Evolutionary conservation across 2,113 vertebrate genomes (phyloP).

Genomic region (Origma solitaria): DNA sequence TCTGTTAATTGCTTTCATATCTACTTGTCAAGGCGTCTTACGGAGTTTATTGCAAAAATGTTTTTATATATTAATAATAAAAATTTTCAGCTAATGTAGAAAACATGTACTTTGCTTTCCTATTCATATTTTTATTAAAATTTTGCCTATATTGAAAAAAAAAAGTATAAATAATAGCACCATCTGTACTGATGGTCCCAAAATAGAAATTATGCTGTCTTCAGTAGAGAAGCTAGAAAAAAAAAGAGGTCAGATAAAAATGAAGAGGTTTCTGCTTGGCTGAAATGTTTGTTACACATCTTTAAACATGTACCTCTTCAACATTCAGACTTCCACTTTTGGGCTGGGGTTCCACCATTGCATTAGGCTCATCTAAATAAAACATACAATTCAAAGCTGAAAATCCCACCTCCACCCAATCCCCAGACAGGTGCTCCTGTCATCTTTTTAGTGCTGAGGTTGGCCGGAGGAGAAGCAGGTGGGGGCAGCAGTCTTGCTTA

Average conservation of each 20-base stretch:
- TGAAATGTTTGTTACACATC: background rate
- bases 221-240: background rate
- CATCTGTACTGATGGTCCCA: background rate
- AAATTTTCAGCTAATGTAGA: background rate
- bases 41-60: background rate
- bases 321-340: background rate
- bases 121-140: background rate
- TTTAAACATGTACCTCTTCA: background rate
- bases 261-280: background rate
- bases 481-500: background rate
- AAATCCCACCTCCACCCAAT: background rate
- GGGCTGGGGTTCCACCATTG: background rate
- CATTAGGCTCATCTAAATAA: background rate
- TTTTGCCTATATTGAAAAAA: background rate
- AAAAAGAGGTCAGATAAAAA: background rate
- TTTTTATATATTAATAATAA: background rate
- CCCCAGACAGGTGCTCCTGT: background rate
- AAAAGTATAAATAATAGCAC: background rate
- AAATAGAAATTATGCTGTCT: background rate
- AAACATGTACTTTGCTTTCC: background rate
- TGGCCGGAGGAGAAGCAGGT: background rate
- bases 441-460: background rate
- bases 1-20: background rate
- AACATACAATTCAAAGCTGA: background rate
- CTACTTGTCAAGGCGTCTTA: background rate